These are phyloP conservation scores for Gasteruption jaculator DNA, from an alignment of 2,888 invertebrate genomes.

Conservation along the genomic window DNA sequence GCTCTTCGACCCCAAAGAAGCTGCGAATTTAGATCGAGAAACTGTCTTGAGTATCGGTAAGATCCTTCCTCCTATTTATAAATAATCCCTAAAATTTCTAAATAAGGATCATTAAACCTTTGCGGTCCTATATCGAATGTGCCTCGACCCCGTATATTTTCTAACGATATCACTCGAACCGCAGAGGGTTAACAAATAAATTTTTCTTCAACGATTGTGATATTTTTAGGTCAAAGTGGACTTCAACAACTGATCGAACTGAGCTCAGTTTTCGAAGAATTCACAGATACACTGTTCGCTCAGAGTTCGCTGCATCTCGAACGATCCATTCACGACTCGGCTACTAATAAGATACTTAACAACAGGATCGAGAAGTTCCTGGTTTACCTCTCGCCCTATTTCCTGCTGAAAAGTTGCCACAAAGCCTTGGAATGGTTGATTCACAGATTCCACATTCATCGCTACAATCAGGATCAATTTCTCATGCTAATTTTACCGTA, in stretches of 20 bases:
- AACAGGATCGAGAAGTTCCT: constrained; percentile 74
- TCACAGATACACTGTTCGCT: constrained; percentile 73
- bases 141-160: too few species aligned
- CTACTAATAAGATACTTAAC: constrained; percentile 74
- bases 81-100: neutral
- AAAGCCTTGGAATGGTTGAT: constrained; percentile 96
- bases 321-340: constrained; percentile 70
- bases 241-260: constrained; percentile 75
- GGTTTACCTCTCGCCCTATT: constrained; percentile 79
- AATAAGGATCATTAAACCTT: too few species aligned
- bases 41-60: constrained; percentile 81
- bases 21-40: constrained; percentile 78
- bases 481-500: constrained; percentile 83
- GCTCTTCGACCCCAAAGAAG: constrained; percentile 86
- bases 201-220: too few species aligned
- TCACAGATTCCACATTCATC: constrained; percentile 81
- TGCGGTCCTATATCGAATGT: too few species aligned
- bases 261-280: constrained; percentile 69
- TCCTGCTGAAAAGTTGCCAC: constrained; percentile 77
- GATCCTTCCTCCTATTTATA: constrained; percentile 15
- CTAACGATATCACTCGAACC: too few species aligned
- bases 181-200: too few species aligned
- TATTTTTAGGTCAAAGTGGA: constrained; percentile 67
- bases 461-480: constrained; percentile 80
- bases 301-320: constrained; percentile 73